These are phyloP conservation scores for Andricus curvator DNA, from an alignment of 2,888 invertebrate genomes.

Conservation along the genomic window DNA sequence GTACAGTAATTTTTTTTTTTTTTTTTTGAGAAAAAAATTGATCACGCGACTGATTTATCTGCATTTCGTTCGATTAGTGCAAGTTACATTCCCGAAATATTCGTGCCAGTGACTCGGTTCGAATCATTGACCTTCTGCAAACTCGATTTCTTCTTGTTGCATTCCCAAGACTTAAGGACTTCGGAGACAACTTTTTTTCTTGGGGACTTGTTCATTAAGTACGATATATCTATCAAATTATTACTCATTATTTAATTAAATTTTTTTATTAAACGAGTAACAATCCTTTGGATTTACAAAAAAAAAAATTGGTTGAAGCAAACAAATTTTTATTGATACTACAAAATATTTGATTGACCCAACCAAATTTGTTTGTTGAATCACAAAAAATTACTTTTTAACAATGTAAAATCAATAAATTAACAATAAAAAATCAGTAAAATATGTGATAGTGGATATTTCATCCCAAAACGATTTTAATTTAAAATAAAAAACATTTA, in stretches of 20 bases:
- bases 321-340: too few species aligned
- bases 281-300: too few species aligned
- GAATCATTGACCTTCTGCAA: slow-evolving; percentile 35
- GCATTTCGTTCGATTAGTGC: neutral
- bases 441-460: too few species aligned
- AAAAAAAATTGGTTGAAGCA: fast-evolving
- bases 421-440: too few species aligned
- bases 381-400: too few species aligned
- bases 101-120: slow-evolving; percentile 27
- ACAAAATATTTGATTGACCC: too few species aligned
- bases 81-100: slow-evolving; percentile 13
- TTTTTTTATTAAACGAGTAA: too few species aligned
- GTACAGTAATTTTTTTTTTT: slow-evolving; percentile 40
- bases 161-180: slow-evolving; percentile 20
- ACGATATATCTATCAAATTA: slow-evolving; percentile 17
- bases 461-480: too few species aligned
- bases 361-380: too few species aligned
- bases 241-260: neutral
- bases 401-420: too few species aligned
- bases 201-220: slow-evolving; percentile 11
- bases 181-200: slow-evolving; percentile 34
- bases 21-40: neutral
- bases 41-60: neutral
- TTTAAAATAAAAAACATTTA: too few species aligned
- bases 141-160: slow-evolving; percentile 39